Percentiles rank a stretch among this genome's conserved stretches.
phyloP scores from a whole-genome alignment of 2,797 vertebrate genomes.

The Periparus ater region DNA sequence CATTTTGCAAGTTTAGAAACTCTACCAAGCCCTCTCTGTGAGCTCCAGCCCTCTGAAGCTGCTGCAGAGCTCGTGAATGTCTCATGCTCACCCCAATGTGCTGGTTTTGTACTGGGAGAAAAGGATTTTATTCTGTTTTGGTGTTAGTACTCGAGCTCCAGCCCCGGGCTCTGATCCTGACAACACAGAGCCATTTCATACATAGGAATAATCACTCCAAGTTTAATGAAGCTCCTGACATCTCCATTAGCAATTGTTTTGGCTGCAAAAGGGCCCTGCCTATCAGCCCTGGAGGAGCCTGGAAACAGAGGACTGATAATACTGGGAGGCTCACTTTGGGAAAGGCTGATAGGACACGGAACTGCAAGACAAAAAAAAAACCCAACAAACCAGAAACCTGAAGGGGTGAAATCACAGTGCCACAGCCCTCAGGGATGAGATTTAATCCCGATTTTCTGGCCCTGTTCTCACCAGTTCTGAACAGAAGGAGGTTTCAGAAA shows the following conservation, averaged over 20 bases:
- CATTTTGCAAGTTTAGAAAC: background rate
- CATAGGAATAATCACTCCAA: constrained; percentile 39
- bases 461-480: background rate
- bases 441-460: background rate
- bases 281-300: constrained; percentile 40
- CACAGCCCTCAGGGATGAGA: background rate
- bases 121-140: constrained; percentile 3
- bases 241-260: constrained; percentile 54
- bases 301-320: constrained; percentile 26
- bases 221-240: constrained; percentile 48
- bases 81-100: background rate
- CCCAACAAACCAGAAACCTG: no score
- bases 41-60: background rate
- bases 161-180: background rate
- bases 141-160: background rate
- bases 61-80: background rate
- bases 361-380: background rate
- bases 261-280: constrained; percentile 37
- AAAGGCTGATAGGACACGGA: constrained; percentile 23
- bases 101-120: background rate
- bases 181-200: constrained; percentile 17
- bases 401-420: background rate
- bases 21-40: background rate
- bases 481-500: background rate
- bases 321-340: constrained; percentile 21